phyloP scores from a whole-genome alignment of 2,113 vertebrate species.

The Pollimyrus isidori region DNA sequence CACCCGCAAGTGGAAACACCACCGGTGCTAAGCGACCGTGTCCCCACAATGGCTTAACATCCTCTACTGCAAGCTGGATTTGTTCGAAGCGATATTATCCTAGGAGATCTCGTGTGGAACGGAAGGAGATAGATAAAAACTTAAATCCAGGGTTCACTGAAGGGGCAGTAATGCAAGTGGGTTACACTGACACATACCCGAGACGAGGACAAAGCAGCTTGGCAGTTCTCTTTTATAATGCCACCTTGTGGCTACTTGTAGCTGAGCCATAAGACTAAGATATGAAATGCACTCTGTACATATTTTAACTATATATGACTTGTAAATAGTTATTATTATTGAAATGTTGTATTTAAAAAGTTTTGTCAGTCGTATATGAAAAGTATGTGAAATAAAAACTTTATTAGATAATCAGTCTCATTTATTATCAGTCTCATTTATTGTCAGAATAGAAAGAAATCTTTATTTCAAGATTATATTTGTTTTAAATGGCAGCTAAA shows the following conservation, averaged over 20 bases:
- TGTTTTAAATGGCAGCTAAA: background rate
- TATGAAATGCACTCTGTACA: conserved; percentile 61
- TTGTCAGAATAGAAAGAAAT: background rate
- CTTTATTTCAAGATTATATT: background rate
- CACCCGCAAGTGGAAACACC: conserved; percentile 73
- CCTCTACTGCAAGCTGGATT: background rate
- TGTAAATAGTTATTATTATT: conserved; percentile 44
- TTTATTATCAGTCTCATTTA: background rate
- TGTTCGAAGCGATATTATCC: background rate
- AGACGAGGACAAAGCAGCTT: background rate
- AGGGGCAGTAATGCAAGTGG: background rate
- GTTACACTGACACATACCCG: background rate
- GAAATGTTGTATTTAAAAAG: conserved; percentile 49
- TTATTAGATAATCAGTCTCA: background rate
- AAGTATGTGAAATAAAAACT: conserved; percentile 31
- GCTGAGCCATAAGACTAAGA: conserved; percentile 31
- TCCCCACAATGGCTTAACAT: too few species aligned
- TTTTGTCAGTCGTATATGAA: conserved; percentile 28
- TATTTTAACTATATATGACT: conserved; percentile 47
- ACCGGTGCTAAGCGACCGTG: conserved; percentile 59
- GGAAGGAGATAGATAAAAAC: background rate
- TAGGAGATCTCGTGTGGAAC: background rate
- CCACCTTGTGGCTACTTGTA: conserved; percentile 20
- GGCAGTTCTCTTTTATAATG: conserved; percentile 10
- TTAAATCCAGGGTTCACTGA: background rate